Evolutionary conservation across 1,140 invertebrate species (phyloP), one percentile per base, ranked within the genome.

Genomic region (Drosophila neocordata): DNA sequence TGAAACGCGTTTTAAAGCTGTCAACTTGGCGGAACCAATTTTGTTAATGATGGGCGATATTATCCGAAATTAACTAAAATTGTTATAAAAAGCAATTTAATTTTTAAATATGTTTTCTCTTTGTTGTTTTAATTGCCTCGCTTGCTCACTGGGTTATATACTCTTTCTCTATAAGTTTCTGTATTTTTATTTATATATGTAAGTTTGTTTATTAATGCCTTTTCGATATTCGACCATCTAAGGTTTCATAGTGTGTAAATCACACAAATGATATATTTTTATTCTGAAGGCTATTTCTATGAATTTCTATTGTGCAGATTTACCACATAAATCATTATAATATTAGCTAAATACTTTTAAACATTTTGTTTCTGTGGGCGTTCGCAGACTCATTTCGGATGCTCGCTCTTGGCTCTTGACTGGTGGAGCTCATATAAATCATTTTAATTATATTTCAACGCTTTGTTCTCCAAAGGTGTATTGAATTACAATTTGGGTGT

Each of bases 21-120:
- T 87, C 78, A 87, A 82, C 62, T 70, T 68, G 82, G 82, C 82
- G 82, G 78, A 87, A 87, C 82, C 51, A 79, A 87, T 87, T 87
- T 82, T 78, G 83, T 87, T 87, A 87, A 87, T 87, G 78, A 88
- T 65, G 65, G 73, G 58, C 67, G 58, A 69, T 81, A 81, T 82
- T 77, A 77, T 65, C 57, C 27, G 71, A 78, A 85, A 72, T 82
- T 56, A 87, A 73, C 82, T 75, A 69, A 85, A 87, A 76, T 80
- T 78, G 82, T 78, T 85, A 85, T 85, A 87, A 85, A 85, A 87
- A 57, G 41, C 48, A 64, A 69, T 67, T 87, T 87, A 79, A 87
- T 87, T 60, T 31, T 2, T 31, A 6, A 6, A 6, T 6, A 4
- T 31, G 27, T 31, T 31, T 31, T 31, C 27, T 6, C 7, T 31